Evolutionary conservation across 2,113 vertebrate genomes (phyloP).

Genomic region (Pelecanoides urinatrix): DNA sequence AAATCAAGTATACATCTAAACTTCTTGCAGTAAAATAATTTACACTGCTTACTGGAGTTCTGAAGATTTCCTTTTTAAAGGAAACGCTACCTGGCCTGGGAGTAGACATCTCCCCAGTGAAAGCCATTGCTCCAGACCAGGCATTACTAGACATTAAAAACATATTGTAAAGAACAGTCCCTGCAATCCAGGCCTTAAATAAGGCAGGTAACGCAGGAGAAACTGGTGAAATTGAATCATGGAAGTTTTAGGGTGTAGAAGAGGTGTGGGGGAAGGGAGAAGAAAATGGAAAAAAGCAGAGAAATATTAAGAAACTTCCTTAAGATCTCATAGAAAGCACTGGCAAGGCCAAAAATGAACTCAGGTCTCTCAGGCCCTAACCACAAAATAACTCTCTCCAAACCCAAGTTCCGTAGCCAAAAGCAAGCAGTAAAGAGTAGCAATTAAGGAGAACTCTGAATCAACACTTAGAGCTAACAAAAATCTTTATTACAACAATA

Average conservation of each 20-base stretch:
- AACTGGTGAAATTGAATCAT: conserved; percentile 18
- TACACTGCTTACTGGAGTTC: not conserved
- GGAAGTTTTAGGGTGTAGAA: not conserved
- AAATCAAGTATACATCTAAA: not conserved
- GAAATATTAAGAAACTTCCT: conserved; percentile 32
- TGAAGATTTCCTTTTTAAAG: not conserved
- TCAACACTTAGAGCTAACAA: conserved; percentile 39
- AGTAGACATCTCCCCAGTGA: not conserved
- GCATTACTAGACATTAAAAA: not conserved
- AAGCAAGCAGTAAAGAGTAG: conserved; percentile 34
- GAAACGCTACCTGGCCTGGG: not conserved
- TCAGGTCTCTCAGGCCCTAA: conserved; percentile 11
- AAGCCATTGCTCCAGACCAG: not conserved
- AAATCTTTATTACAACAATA: conserved; percentile 53
- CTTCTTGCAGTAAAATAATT: not conserved
- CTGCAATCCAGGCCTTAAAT: not conserved
- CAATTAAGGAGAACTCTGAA: conserved; percentile 48
- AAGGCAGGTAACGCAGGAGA: not conserved
- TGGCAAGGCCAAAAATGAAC: conserved; percentile 41
- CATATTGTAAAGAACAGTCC: not conserved
- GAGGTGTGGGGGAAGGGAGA: not conserved
- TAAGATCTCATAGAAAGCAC: not conserved
- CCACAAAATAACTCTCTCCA: conserved; percentile 43
- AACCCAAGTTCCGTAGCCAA: not conserved
- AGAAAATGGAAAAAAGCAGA: not conserved